Evolutionary conservation across 1,140 invertebrate genomes (phyloP), one percentile per base, ranked within the genome.

Genomic region (Melipona quadrifasciata): DNA sequence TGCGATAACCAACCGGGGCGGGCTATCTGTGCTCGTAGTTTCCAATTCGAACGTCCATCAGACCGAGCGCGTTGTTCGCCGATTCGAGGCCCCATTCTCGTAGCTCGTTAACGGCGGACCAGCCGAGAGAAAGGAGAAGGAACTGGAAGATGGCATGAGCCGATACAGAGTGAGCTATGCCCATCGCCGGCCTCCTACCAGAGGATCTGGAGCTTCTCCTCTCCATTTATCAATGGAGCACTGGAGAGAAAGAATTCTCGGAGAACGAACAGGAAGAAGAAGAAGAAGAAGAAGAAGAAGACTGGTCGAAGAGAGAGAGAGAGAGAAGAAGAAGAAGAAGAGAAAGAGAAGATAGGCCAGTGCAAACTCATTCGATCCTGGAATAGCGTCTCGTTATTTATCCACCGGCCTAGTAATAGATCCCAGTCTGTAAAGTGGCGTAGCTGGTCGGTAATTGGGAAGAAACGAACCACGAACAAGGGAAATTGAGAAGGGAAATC

Each of bases 321-420:
- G 10, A 31, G 68, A 11, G 61, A 61, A 14, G 55, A 71, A 76
- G 70, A 51, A 81, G 74, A 65, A 64, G 80, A 53, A 71, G 67
- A 61, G 77, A 51, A 85, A 51, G 72, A 55, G 80, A 80, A 74
- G 58, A 61, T 51, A 70, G 73, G 55, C 85, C 79, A 80, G 83
- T 87, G 90, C 76, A 88, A 90, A 92, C 91, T 93, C 90, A 91
- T 93, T 93, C 90, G 87, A 84, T 89, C 70, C 85, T 80, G 85
- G 79, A 92, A 90, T 88, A 88, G 84, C 84, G 74, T 77, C 89
- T 90, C 86, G 91, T 93, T 93, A 93, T 92, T 93, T 93, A 93
- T 92, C 90, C 91, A 81, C 64, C 83, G 73, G 71, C 74, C 31
- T 74, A 81, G 92, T 91, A 92, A 93, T 93, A 91, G 88, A 91